These are phyloP conservation scores for Nanger granti DNA, from an alignment of 2,113 vertebrate genomes.

Conservation along the genomic window DNA sequence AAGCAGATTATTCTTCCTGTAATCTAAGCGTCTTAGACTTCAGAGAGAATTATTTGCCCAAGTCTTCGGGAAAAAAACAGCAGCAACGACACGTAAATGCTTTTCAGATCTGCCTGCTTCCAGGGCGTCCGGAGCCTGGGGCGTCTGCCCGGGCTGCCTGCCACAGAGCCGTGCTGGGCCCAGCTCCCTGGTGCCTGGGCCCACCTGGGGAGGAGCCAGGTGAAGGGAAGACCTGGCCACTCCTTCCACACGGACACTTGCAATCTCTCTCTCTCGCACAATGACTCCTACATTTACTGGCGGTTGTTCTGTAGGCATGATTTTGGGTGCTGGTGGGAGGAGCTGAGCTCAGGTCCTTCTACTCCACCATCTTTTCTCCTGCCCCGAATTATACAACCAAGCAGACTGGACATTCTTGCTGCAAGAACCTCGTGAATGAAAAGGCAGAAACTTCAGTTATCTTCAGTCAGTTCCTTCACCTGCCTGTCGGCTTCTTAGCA, in stretches of 20 bases:
- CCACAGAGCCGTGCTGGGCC: background rate
- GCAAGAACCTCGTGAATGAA: background rate
- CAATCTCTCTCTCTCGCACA: background rate
- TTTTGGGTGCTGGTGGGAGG: background rate
- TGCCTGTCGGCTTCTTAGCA: background rate
- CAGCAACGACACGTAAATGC: background rate
- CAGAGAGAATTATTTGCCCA: background rate
- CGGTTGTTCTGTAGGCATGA: background rate
- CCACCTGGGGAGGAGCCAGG: background rate
- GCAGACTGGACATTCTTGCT: background rate
- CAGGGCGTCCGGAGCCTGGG: background rate
- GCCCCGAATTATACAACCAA: background rate
- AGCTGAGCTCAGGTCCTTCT: background rate
- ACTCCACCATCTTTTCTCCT: background rate
- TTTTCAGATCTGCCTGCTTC: background rate
- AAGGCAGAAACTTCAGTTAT: background rate
- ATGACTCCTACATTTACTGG: background rate
- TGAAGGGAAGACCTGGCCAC: background rate
- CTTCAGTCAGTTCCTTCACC: background rate
- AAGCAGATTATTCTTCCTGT: background rate
- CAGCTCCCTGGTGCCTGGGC: rapidly evolving
- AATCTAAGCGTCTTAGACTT: background rate
- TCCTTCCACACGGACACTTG: rapidly evolving
- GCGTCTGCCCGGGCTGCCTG: too few species aligned
- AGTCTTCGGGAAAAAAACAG: background rate